These are phyloP conservation scores for Coryphaenoides rupestris DNA, from an alignment of 2,113 vertebrate species.

Conservation along the genomic window DNA sequence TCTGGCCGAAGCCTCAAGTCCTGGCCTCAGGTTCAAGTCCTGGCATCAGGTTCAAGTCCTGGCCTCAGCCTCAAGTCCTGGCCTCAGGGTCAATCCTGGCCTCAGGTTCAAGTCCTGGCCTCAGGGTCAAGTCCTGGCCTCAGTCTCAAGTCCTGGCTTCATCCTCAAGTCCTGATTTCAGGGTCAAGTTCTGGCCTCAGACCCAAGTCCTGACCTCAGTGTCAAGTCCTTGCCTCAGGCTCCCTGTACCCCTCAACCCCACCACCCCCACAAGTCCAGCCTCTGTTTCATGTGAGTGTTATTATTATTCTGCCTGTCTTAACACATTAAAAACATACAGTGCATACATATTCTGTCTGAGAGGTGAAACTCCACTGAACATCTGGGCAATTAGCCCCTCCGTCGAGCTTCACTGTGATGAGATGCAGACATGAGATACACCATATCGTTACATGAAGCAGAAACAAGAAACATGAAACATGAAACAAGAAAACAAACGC, in stretches of 20 bases:
- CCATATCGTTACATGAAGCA: neutral
- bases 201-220: too few species aligned
- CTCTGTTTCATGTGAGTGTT: too few species aligned
- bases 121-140: neutral
- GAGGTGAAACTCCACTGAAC: slow-evolving; percentile 37
- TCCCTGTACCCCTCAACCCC: slow-evolving; percentile 43
- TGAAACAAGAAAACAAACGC: too few species aligned
- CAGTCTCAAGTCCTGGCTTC: neutral
- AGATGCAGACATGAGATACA: too few species aligned
- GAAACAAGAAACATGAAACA: too few species aligned
- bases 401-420: slow-evolving; percentile 38
- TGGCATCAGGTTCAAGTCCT: neutral
- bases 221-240: slow-evolving; percentile 4
- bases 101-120: too few species aligned
- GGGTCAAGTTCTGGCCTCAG: too few species aligned
- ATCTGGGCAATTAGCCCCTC: slow-evolving; percentile 40
- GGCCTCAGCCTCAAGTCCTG: neutral
- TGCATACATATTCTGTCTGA: slow-evolving; percentile 31
- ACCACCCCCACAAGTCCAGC: slow-evolving; percentile 3
- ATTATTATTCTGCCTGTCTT: too few species aligned
- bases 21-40: too few species aligned
- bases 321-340: too few species aligned
- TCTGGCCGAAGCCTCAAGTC: too few species aligned
- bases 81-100: neutral
- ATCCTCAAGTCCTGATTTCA: too few species aligned